Conservation (phyloP, 1,140 invertebrate species). For the Cydia splendana region DNA sequence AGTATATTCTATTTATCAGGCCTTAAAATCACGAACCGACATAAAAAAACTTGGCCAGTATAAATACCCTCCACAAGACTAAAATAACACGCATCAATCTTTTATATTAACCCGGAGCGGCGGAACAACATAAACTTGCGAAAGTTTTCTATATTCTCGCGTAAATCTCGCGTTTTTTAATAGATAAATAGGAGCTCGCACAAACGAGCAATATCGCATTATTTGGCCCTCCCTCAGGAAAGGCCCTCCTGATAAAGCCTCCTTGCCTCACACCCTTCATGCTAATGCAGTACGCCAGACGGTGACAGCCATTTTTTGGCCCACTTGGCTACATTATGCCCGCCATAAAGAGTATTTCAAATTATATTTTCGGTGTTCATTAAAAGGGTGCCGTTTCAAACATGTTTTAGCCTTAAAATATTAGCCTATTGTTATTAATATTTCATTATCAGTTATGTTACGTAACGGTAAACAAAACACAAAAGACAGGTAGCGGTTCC, state of each 20-base stretch:
- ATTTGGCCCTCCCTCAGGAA: constrained; percentile 78
- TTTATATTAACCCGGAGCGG: constrained; percentile 63
- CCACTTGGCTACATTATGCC: constrained; percentile 77
- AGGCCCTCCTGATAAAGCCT: constrained; percentile 77
- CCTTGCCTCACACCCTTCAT: constrained; percentile 76
- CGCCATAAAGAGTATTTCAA: constrained; percentile 77
- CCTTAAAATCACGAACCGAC: not conserved
- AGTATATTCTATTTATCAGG: not conserved
- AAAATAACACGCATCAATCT: constrained; percentile 71
- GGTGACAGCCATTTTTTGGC: constrained; percentile 79
- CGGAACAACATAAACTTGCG: constrained; percentile 73
- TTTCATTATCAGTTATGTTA: constrained; percentile 36
- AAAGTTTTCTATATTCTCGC: constrained; percentile 70
- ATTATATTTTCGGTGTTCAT: constrained; percentile 76
- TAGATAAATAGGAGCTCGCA: constrained; percentile 78
- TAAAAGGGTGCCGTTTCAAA: constrained; percentile 68
- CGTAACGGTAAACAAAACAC: constrained; percentile 43
- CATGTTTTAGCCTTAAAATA: constrained; percentile 41
- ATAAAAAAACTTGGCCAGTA: constrained; percentile 37
- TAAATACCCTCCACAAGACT: constrained; percentile 42
- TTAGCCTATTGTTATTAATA: constrained; percentile 40
- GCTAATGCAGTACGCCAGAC: constrained; percentile 78
- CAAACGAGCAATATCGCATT: constrained; percentile 79
- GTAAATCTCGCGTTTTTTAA: constrained; percentile 78
- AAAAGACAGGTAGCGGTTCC: constrained; percentile 62